Evolutionary conservation across 2,797 vertebrate species (phyloP), one percentile per base, ranked within the genome.

Genomic region (Brachyalestes nurse): DNA sequence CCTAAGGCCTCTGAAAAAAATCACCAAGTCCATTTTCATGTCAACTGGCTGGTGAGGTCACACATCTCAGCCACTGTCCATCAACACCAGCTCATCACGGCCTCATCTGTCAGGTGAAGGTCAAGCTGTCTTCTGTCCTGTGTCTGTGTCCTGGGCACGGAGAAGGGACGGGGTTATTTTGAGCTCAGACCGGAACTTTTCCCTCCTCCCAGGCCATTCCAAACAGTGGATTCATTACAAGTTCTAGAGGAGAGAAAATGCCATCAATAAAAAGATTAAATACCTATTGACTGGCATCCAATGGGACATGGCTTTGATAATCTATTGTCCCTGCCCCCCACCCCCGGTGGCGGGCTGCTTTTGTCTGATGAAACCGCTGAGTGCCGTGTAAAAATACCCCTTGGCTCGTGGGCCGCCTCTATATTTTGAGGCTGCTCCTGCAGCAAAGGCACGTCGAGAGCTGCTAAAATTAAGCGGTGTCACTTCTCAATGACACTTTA

Each of bases 401-500:
- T 88, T 87, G 90, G 71, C 88, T 88, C 78, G 89, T 93, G 91
- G 91, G 91, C 92, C 90, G 89, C 89, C 85, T 92, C 94, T 93
- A 93, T 92, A 92, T 93, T 90, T 96, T 93, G 93, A 94, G 95
- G 91, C 91, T 92, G 93, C 93, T 96, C 95, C 94, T 92, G 88
- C 92, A 89, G 90, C 92, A 92, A 94, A 95, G 86, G 87, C 92
- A 96, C 95, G 95, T 93, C 94, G 95, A 96, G 95, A 96, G 95
- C 95, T 95, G 95, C 96, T 97, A 96, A 97, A 98, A 97, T 98
- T 96, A 97, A 97, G 97, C 95, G 94, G 95, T 96, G 96, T 97
- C 96, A 96, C 95, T 97, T 97, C 95, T 97, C 97, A 98, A 96
- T 98, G 97, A 98, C 97, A 97, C 96, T 96, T 97, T 97, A 97